Conservation (phyloP, 2,113 vertebrate genomes). For the Platysteira castanea region DNA sequence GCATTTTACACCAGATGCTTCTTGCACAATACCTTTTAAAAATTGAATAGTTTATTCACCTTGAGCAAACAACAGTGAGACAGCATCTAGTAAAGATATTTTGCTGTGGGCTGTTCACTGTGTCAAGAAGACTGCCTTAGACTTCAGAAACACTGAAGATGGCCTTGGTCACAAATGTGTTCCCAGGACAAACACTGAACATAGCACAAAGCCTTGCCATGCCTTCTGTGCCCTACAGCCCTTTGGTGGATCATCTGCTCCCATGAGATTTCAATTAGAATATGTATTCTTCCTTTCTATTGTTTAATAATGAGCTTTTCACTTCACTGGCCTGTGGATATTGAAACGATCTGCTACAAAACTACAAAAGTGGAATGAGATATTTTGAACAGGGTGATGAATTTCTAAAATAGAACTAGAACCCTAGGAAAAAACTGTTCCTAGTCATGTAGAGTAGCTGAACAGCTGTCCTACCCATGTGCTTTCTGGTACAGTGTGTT, state of each 20-base stretch:
- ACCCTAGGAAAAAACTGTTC: not conserved
- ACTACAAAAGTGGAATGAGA: not conserved
- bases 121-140: not conserved
- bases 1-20: not conserved
- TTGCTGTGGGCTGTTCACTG: not conserved
- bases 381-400: not conserved
- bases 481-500: not conserved
- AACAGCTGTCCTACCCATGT: not conserved
- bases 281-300: not conserved
- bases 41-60: not conserved
- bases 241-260: not conserved
- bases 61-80: not conserved
- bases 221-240: not conserved
- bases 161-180: not conserved
- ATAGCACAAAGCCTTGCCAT: not conserved
- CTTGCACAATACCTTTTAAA: not conserved
- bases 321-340: not conserved
- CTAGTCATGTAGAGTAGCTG: not conserved
- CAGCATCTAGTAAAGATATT: not conserved
- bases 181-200: not conserved
- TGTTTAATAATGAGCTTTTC: constrained; percentile 10
- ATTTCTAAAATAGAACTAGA: not conserved
- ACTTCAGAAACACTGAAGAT: not conserved
- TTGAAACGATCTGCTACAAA: not conserved
- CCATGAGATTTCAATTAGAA: not conserved